Evolutionary conservation across 2,113 vertebrate genomes (phyloP).

Genomic region (Microcebus murinus): DNA sequence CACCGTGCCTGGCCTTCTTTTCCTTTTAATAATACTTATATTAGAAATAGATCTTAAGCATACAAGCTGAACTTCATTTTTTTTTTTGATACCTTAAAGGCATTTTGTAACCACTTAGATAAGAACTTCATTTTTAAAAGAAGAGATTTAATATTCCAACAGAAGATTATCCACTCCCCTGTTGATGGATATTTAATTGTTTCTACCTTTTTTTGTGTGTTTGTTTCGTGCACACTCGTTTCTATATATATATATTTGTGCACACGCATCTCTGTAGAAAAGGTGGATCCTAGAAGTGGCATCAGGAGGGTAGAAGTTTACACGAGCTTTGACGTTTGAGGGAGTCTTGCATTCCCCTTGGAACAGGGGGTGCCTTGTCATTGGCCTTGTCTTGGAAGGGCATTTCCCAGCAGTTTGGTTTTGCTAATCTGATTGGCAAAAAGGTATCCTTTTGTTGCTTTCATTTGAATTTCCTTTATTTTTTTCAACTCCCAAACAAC

Average conservation of each 20-base stretch:
- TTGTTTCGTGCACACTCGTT: neutral
- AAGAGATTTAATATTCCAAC: neutral
- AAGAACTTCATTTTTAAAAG: neutral
- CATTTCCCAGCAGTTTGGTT: neutral
- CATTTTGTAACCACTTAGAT: no score
- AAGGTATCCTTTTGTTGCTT: neutral
- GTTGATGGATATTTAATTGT: neutral
- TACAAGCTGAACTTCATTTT: neutral
- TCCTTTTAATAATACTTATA: neutral
- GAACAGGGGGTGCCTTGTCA: neutral
- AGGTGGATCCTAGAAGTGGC: neutral
- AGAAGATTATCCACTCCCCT: neutral
- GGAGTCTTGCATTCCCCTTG: neutral
- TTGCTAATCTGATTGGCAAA: neutral
- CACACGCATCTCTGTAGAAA: neutral
- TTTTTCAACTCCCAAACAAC: neutral
- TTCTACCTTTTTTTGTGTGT: neutral
- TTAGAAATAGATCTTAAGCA: neutral
- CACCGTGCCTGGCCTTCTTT: no score
- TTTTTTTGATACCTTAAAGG: no score
- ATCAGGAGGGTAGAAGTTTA: neutral
- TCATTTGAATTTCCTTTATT: neutral
- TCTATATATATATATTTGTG: neutral
- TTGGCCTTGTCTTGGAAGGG: no score
- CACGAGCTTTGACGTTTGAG: neutral